These are phyloP conservation scores for Paralvinella palmiformis DNA, from an alignment of 1,140 invertebrate species.

Conservation along the genomic window DNA sequence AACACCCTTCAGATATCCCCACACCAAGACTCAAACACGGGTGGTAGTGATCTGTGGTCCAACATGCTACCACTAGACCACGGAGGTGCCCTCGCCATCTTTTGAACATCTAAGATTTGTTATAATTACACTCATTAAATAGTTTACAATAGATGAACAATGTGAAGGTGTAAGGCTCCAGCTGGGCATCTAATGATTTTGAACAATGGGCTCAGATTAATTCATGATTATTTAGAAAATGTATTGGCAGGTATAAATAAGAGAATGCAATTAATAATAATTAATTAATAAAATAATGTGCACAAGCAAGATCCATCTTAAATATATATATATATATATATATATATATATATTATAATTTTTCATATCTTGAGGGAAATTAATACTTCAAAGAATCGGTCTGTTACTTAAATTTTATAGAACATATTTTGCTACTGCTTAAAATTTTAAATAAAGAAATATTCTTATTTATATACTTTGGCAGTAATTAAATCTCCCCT, in stretches of 20 bases:
- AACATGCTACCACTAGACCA: too few relatives aligned
- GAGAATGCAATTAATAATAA: not conserved
- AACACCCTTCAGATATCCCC: too few relatives aligned
- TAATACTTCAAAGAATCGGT: not conserved
- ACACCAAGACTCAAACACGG: too few relatives aligned
- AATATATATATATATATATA: not conserved
- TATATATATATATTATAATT: not conserved
- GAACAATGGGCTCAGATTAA: not conserved
- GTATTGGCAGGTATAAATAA: not conserved
- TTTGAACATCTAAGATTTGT: conserved; percentile 3
- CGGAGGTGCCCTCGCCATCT: not conserved
- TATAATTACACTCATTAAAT: not conserved
- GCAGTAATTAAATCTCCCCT: not conserved
- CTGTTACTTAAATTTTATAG: not conserved
- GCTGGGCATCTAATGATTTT: not conserved
- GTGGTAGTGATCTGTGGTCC: too few relatives aligned
- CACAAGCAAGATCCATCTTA: not conserved
- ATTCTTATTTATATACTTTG: not conserved
- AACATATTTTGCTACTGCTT: not conserved
- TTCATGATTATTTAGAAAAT: not conserved
- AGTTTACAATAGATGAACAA: not conserved
- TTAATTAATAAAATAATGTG: not conserved
- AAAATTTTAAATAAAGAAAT: not conserved
- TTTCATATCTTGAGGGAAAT: not conserved
- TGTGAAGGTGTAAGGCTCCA: not conserved